Conservation (phyloP, 2,797 vertebrate genomes). For the Enteromius argenteus region DNA sequence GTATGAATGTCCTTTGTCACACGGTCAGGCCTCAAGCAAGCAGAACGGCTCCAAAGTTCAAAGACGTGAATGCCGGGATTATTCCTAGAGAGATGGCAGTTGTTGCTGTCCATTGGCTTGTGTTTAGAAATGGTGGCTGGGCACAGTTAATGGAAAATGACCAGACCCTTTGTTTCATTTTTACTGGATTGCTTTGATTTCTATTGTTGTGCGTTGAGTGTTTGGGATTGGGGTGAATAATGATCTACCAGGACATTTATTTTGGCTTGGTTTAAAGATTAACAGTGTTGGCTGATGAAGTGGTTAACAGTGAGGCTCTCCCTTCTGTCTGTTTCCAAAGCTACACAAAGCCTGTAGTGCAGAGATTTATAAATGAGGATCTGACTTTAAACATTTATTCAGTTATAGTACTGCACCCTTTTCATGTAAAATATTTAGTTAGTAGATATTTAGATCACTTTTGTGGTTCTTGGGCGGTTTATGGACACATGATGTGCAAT, state of each 20-base stretch:
- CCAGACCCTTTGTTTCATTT: background rate
- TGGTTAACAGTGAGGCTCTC: background rate
- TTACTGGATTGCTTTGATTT: background rate
- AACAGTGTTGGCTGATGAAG: background rate
- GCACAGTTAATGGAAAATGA: background rate
- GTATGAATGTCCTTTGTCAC: conserved; percentile 16
- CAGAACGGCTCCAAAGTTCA: conserved; percentile 61
- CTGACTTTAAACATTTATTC: background rate
- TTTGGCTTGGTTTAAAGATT: background rate
- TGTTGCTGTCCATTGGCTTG: conserved; percentile 20
- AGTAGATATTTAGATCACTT: no score
- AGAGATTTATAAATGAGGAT: background rate
- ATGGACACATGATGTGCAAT: background rate
- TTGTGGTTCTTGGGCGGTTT: no score
- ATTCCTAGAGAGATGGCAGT: conserved; percentile 45
- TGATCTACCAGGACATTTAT: background rate
- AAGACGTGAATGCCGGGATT: conserved; percentile 53
- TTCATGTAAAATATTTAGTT: no score
- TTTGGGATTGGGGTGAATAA: background rate
- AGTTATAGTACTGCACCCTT: background rate
- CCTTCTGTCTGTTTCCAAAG: background rate
- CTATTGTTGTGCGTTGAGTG: background rate
- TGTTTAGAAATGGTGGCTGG: conserved; percentile 24
- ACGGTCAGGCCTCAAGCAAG: background rate
- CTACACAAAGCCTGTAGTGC: background rate